Evolutionary conservation across 92 coral and sea anemone genomes (phyloP), one percentile per base, ranked within the genome.

Genomic region (Paramuricea clavata): DNA sequence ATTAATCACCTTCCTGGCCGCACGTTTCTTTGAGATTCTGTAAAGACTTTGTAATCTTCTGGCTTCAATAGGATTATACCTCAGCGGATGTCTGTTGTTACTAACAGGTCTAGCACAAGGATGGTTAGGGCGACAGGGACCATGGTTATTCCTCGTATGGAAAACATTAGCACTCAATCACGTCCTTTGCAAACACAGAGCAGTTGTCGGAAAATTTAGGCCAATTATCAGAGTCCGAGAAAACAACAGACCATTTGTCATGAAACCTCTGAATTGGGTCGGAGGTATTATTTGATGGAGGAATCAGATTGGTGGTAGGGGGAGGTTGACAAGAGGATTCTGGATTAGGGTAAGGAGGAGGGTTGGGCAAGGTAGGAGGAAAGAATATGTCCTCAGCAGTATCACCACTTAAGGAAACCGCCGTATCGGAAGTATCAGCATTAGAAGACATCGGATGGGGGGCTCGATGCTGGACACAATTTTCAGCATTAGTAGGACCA

Each of bases 1-100:
- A 21, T 6, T 26, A 1, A 36, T 13, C 25, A 71, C 77, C 27
- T 71, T 35, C 30, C 77, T n/a, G 3, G 50, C 28, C 1, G 77
- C 77, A 12, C 52, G 77, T 22, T 71, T 71, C 35, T 43, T 44
- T 1, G 81, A 47, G 0, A 35, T 13, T 22, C 64, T 54, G 15
- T 75, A 75, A 9, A 75, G 41, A 23, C 34, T 10, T 26, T 75
- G 81, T 0, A 75, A 0, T 23, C 81, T 10, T 21, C 81, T 21
- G 6, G 81, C 81, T 19, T 75, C 81, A 49, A 42, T 75, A 17
- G 81, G 61, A 34, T 75, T 75, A 50, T 42, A 75, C 9, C 15
- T 21, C 10, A 49, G 35, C 5, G 56, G 81, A 6, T 64, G 33
- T 3, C 62, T 33, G 30, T 75, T 75, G 81, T 25, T 49, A 25